Evolutionary conservation across 2,797 vertebrate species (phyloP).

Genomic region (Lindbergichthys nudifrons): DNA sequence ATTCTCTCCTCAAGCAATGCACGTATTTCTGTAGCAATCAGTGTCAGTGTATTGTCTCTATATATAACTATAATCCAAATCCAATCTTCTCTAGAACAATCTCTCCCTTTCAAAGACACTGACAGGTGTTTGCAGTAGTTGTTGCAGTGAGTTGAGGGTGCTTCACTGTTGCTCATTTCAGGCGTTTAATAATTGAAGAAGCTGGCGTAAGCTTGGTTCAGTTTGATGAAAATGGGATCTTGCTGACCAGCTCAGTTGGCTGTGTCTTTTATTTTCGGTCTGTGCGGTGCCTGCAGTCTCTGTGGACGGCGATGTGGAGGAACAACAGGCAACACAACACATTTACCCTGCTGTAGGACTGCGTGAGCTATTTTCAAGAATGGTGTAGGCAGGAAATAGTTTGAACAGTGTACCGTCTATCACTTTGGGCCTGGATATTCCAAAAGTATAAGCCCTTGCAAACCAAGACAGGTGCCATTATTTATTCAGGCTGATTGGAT

Average conservation of each 20-base stretch:
- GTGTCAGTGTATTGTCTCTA: constrained; percentile 33
- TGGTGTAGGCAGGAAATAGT: constrained; percentile 31
- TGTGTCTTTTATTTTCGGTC: constrained; percentile 71
- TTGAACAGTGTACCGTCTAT: constrained; percentile 18
- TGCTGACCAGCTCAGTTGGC: constrained; percentile 61
- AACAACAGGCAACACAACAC: constrained; percentile 65
- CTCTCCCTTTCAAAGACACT: constrained; percentile 46
- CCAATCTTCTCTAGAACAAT: constrained; percentile 55
- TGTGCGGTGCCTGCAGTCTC: constrained; percentile 62
- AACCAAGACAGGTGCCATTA: constrained; percentile 26
- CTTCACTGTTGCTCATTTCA: constrained; percentile 61
- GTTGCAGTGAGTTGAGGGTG: constrained; percentile 13
- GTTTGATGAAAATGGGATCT: constrained; percentile 76
- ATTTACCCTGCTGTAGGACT: constrained; percentile 44
- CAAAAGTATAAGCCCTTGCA: constrained; percentile 14
- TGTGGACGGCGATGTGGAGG: constrained; percentile 51
- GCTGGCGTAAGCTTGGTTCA: constrained; percentile 67
- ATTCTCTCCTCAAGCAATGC: constrained; percentile 19
- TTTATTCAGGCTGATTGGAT: constrained; percentile 36
- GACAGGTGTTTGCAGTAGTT: constrained; percentile 43
- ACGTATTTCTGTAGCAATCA: constrained; percentile 61
- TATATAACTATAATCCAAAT: constrained; percentile 58
- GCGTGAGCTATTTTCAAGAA: constrained; percentile 52
- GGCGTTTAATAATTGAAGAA: constrained; percentile 78
- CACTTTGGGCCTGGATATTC: constrained; percentile 30